Base-by-base conservation (phyloP, 2,797 vertebrate species). In the Cyclopterus lumpus region DNA sequence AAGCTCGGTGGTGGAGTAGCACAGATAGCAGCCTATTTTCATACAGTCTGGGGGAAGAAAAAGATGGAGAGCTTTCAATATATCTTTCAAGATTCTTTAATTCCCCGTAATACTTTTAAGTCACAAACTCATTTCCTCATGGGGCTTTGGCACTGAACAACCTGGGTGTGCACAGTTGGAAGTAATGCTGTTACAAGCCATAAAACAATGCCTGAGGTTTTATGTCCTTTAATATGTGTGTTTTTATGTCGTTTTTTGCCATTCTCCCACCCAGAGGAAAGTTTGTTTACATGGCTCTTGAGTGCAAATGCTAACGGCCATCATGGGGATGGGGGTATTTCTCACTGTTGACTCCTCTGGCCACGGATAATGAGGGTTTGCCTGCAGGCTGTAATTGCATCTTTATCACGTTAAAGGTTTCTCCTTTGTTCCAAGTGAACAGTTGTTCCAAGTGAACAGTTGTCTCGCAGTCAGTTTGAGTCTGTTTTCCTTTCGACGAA, bases 201-300 rank as follows among this genome's bases (percentile, higher is more conserved):
- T 90, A 86, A 88, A 91, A 88, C 73, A 80, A 77, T 55, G 83
- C 89, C 84, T 70, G 67, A 72, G 87, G 84, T 86, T 92, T 90
- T 88, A 89, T 91, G 75, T 72, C 68, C 77, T 90, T 78, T 86
- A 88, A 85, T 89, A 84, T 88, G 80, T 88, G 82, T 86, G 80
- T 85, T 88, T 88, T 82, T 82, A 83, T 75, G 79, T 71, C 73
- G 76, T 89, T 81, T n/a, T 88, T 79, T 85, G 77, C 80, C 66
- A 76, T 77, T 82, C 64, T 80, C 79, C 42, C 55, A 84, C 81
- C 77, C 73, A 74, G 81, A 89, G 86, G 80, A 88, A 88, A 82
- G 78, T 91, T 89, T 93, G 90, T 92, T 93, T 93, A 92, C 87
- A 88, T 65, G 34, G 69, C 59, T 77, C 75, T 84, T 89, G 77